Percentiles rank a stretch among this genome's conserved stretches.
Conservation (phyloP, 2,888 invertebrate species). For the Ypsolopha sequella region DNA sequence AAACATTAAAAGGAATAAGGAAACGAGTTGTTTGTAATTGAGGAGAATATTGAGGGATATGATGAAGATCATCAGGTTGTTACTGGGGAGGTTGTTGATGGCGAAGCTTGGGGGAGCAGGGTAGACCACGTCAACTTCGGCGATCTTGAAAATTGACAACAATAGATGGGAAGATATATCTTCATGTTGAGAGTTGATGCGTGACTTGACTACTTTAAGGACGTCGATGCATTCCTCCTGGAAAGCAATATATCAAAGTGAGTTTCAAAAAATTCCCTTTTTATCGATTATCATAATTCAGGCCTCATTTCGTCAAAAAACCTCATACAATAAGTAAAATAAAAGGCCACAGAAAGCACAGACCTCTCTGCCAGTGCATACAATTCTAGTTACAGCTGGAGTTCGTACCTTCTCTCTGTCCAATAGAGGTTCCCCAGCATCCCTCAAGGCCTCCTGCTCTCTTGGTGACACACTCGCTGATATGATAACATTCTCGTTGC, state of each 20-base stretch:
- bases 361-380: no score
- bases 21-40: conserved; percentile 27
- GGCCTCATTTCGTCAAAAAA: no score
- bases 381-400: no score
- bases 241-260: conserved; percentile 29
- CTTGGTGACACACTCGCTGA: conserved; percentile 80
- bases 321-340: no score
- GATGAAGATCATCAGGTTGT: conserved; percentile 36
- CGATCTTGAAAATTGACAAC: conserved; percentile 92
- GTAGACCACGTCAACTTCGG: conserved; percentile 89
- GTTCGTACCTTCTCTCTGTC: conserved; percentile 82
- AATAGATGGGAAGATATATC: conserved; percentile 89
- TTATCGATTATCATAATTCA: no score
- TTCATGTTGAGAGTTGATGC: conserved; percentile 87
- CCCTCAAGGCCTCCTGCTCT: conserved; percentile 70
- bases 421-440: conserved; percentile 75
- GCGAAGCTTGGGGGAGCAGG: conserved; percentile 74
- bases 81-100: conserved; percentile 30
- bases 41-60: conserved; percentile 35
- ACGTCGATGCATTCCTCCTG: conserved; percentile 90
- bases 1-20: conserved; percentile 14
- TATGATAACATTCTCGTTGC: conserved; percentile 90
- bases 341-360: no score
- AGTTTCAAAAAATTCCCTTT: no score
- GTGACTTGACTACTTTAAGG: conserved; percentile 83